Conservation (phyloP, 2,888 invertebrate species). For the Andrena chrysosceles region DNA sequence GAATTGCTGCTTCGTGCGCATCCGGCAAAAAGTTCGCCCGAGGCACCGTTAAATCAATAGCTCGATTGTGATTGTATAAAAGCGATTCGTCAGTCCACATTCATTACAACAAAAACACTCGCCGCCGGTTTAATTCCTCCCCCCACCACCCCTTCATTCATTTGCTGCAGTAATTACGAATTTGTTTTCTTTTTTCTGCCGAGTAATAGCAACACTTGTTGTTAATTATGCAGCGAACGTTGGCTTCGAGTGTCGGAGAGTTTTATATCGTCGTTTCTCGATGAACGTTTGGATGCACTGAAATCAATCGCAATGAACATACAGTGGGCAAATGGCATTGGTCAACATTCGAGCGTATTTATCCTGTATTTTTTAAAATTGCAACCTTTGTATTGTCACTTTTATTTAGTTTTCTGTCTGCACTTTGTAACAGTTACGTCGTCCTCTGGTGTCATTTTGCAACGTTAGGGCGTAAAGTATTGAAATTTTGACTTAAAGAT, state of each 20-base stretch:
- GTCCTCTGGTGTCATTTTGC: too few species aligned
- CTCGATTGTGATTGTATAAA: conserved; percentile 61
- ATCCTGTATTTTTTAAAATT: not conserved
- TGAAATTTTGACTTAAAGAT: too few species aligned
- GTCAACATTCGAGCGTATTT: not conserved
- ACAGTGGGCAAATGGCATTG: not conserved
- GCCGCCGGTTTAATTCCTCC: not conserved
- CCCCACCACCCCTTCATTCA: conserved; percentile 1
- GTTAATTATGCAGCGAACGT: conserved; percentile 31
- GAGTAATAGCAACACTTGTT: conserved; percentile 21
- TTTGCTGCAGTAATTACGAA: conserved; percentile 30
- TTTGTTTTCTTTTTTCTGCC: conserved; percentile 12
- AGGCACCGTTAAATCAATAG: conserved; percentile 63
- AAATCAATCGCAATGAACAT: conserved; percentile 14
- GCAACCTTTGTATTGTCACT: conserved; percentile 41
- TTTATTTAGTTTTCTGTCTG: too few species aligned
- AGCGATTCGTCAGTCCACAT: conserved; percentile 54
- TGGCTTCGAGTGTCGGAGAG: not conserved
- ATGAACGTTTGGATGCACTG: not conserved
- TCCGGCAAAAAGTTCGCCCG: conserved; percentile 55
- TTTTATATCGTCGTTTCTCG: not conserved
- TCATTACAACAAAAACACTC: conserved; percentile 45
- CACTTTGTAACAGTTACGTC: too few species aligned
- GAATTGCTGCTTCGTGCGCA: conserved; percentile 58
- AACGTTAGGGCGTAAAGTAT: too few species aligned